Conservation (phyloP, 2,888 invertebrate species). For the Eupsilia transversa region DNA sequence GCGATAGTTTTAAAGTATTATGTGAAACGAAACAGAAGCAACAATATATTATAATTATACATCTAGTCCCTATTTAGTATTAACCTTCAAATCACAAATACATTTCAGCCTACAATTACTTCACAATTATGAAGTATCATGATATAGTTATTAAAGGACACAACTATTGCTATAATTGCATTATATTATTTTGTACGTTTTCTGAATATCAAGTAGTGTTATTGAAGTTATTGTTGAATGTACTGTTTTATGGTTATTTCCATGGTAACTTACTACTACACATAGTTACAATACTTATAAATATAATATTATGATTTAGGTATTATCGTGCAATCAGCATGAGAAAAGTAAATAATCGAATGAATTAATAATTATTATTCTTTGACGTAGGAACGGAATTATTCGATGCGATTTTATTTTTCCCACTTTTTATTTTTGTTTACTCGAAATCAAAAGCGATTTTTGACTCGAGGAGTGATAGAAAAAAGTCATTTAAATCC, state of each 20-base stretch:
- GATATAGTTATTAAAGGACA: constrained; percentile 25
- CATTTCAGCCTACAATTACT: constrained; percentile 28
- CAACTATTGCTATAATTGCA: constrained; percentile 15
- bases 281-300: not conserved
- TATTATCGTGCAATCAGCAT: not conserved
- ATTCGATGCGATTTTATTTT: not conserved
- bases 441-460: not conserved
- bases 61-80: not conserved
- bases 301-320: not conserved
- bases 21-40: too few species aligned
- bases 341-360: not conserved
- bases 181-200: constrained; percentile 43
- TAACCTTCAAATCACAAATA: constrained; percentile 27
- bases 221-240: constrained; percentile 16
- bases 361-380: not conserved
- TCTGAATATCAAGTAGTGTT: constrained; percentile 40
- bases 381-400: not conserved
- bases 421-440: not conserved
- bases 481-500: not conserved
- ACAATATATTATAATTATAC: not conserved
- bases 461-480: not conserved
- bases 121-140: constrained; percentile 33
- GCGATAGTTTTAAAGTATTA: too few species aligned
- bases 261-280: not conserved
- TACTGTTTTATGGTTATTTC: constrained; percentile 3